Percentiles rank a stretch among this genome's conserved stretches.
These are phyloP conservation scores for Malthinus flaveolus DNA, from an alignment of 2,888 invertebrate species.

Conservation along the genomic window DNA sequence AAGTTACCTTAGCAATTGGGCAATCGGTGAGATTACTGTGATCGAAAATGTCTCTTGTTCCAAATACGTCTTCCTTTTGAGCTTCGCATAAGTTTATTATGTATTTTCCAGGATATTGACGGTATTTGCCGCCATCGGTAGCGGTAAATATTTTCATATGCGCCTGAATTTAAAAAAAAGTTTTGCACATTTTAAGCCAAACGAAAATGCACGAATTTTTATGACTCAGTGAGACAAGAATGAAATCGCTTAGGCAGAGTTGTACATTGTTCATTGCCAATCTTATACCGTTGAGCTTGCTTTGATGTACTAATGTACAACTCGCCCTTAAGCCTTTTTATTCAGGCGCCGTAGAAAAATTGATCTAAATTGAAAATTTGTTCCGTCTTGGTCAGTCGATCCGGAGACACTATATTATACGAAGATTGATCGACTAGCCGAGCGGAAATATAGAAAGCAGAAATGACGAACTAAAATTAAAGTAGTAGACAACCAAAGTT, in stretches of 20 bases:
- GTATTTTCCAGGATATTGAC: conserved; percentile 8
- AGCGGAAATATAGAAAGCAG: too few species aligned
- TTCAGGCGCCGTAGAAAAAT: too few species aligned
- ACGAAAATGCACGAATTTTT: not conserved
- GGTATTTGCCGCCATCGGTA: not conserved
- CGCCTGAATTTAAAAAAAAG: conserved; percentile 4
- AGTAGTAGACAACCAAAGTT: too few species aligned
- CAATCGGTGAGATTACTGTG: conserved; percentile 15
- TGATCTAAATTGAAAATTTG: too few species aligned
- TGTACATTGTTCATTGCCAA: too few species aligned
- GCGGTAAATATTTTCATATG: conserved; percentile 8
- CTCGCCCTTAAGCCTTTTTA: too few species aligned
- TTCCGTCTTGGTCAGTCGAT: too few species aligned
- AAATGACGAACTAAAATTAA: too few species aligned
- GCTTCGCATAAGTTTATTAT: conserved; percentile 12
- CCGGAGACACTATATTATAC: too few species aligned
- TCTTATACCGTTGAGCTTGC: too few species aligned
- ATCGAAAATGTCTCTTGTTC: conserved; percentile 11
- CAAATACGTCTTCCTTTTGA: conserved; percentile 13
- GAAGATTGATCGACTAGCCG: too few species aligned
- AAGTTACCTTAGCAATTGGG: conserved; percentile 10
- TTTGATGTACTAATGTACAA: too few species aligned
- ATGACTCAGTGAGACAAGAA: not conserved
- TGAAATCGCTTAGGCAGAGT: not conserved
- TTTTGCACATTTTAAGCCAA: not conserved